Evolutionary conservation across 2,888 invertebrate genomes (phyloP).

Genomic region (Metopia argyrocephala): DNA sequence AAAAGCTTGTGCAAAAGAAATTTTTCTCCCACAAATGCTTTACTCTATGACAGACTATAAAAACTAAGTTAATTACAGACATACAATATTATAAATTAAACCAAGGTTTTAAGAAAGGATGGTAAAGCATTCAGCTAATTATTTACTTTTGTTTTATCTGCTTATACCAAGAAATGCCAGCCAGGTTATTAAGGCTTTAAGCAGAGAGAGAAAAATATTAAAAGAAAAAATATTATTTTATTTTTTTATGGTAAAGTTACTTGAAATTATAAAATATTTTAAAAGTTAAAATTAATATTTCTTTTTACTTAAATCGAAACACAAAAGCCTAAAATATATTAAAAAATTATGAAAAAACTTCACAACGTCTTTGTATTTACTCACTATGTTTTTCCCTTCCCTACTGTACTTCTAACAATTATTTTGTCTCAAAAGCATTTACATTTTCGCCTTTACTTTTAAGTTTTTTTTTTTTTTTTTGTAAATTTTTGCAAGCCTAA

Average conservation of each 20-base stretch:
- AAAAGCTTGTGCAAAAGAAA: no score
- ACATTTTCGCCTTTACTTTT: no score
- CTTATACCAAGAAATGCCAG: no score
- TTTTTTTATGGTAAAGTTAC: no score
- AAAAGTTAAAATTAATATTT: no score
- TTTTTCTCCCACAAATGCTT: no score
- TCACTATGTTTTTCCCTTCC: neutral
- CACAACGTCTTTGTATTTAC: neutral
- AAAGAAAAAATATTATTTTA: no score
- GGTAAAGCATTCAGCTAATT: neutral
- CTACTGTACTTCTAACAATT: neutral
- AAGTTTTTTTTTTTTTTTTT: neutral
- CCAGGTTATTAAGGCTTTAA: no score
- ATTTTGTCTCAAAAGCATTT: neutral
- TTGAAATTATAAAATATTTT: no score
- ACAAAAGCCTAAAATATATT: neutral
- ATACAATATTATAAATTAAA: neutral
- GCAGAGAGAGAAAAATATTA: no score
- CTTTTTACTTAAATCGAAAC: no score
- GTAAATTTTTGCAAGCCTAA: neutral
- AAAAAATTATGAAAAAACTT: neutral
- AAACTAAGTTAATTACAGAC: neutral
- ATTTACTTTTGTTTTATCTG: neutral
- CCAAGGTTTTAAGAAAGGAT: neutral
- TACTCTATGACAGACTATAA: no score